phyloP scores from a whole-genome alignment of 2,888 invertebrate genomes.

The Cataglyphis livida region DNA sequence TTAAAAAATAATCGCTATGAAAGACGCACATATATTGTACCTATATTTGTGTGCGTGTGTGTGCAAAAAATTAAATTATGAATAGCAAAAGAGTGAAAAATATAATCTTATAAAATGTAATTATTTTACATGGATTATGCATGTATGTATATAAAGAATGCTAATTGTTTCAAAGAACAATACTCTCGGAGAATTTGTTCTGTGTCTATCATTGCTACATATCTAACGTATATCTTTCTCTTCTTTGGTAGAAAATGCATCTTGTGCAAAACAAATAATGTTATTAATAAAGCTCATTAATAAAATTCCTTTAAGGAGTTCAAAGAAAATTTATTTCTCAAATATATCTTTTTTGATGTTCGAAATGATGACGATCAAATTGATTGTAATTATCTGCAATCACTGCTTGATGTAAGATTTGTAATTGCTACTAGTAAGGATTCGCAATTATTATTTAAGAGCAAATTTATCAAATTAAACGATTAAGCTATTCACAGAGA shows the following conservation, averaged over 20 bases:
- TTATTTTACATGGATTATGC: neutral
- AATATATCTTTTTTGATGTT: neutral
- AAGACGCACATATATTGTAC: neutral
- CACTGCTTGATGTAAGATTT: neutral
- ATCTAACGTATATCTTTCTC: neutral
- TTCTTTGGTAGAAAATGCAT: neutral
- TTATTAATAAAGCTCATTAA: neutral
- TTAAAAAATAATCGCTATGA: slow-evolving; percentile 1
- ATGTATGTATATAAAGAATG: neutral
- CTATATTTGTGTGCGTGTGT: neutral
- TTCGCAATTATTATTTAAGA: neutral
- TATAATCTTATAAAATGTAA: neutral
- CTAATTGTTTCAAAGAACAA: neutral
- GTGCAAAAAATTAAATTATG: neutral
- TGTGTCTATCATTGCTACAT: neutral
- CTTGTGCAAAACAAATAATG: neutral
- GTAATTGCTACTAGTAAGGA: neutral
- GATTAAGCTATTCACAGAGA: no score
- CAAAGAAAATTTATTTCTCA: neutral
- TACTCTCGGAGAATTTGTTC: neutral
- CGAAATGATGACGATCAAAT: neutral
- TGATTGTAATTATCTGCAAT: neutral
- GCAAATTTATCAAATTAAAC: neutral
- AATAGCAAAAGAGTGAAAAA: neutral
- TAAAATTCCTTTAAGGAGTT: neutral